Evolutionary conservation across 2,888 invertebrate species (phyloP).

Genomic region (Baccha elongata): DNA sequence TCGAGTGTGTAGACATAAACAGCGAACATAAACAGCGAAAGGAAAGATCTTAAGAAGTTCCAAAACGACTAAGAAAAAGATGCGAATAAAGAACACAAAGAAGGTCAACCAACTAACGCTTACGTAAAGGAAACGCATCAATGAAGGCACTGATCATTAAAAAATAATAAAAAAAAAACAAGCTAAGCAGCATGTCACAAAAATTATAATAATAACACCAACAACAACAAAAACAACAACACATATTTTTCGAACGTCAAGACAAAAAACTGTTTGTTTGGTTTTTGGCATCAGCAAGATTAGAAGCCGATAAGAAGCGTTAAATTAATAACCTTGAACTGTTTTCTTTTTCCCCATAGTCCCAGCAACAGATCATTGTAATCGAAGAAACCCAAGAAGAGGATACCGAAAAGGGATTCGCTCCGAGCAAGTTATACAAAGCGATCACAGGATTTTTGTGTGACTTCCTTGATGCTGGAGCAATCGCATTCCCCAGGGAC

Average conservation of each 20-base stretch:
- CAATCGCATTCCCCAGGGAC: not conserved
- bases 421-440: slow-evolving; percentile 13
- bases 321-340: slow-evolving; percentile 66
- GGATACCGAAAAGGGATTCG: slow-evolving; percentile 25
- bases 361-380: slow-evolving; percentile 20
- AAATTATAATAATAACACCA: slow-evolving; percentile 22
- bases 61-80: not conserved
- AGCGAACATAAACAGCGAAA: not conserved
- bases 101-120: slow-evolving; percentile 61
- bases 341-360: slow-evolving; percentile 29
- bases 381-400: too few relatives aligned
- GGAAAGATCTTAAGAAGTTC: slow-evolving; percentile 4
- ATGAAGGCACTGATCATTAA: slow-evolving; percentile 21
- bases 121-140: slow-evolving; percentile 51
- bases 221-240: slow-evolving; percentile 40
- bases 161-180: slow-evolving; percentile 21
- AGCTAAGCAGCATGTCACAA: slow-evolving; percentile 44
- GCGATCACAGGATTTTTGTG: slow-evolving; percentile 33
- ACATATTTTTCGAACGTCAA: slow-evolving; percentile 44
- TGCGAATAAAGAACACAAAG: slow-evolving; percentile 13
- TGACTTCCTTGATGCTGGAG: slow-evolving; percentile 5
- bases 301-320: slow-evolving; percentile 62
- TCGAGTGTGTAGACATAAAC: slow-evolving; percentile 29
- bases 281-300: slow-evolving; percentile 63
- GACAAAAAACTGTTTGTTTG: slow-evolving; percentile 53